phyloP scores from a whole-genome alignment of 2,888 invertebrate species.

The Rotaria magnacalcarata region DNA sequence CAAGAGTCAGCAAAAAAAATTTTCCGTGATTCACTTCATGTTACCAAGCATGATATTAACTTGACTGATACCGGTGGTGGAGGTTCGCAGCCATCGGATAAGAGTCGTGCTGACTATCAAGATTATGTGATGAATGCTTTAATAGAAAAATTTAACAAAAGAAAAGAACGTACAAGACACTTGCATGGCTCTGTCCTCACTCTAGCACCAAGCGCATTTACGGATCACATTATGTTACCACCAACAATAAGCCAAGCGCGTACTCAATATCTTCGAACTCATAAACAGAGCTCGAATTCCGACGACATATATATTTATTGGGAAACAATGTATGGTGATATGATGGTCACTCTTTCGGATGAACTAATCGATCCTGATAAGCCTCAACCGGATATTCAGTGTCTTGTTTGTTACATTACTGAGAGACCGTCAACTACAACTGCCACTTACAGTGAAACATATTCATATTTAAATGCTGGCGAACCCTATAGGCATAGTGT shows the following conservation, averaged over 20 bases:
- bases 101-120: not conserved
- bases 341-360: not conserved
- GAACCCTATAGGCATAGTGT: not conserved
- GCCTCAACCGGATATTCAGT: not conserved
- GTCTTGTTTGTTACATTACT: slow-evolving; percentile 17
- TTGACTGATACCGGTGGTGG: not conserved
- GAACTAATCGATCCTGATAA: not conserved
- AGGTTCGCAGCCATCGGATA: not conserved
- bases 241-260: not conserved
- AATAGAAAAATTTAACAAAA: not conserved
- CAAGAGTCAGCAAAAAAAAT: not conserved
- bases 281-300: not conserved
- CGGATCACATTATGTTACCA: not conserved
- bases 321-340: slow-evolving; percentile 4
- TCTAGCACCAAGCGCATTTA: not conserved
- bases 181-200: not conserved
- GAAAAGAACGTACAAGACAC: not conserved
- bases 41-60: not conserved
- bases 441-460: not conserved
- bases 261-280: not conserved
- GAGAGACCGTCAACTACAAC: not conserved
- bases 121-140: not conserved
- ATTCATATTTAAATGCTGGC: not conserved
- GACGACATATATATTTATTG: slow-evolving; percentile 28
- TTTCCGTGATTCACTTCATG: not conserved